Evolutionary conservation across 2,797 vertebrate species (phyloP).

Genomic region (Micrastur ruficollis): DNA sequence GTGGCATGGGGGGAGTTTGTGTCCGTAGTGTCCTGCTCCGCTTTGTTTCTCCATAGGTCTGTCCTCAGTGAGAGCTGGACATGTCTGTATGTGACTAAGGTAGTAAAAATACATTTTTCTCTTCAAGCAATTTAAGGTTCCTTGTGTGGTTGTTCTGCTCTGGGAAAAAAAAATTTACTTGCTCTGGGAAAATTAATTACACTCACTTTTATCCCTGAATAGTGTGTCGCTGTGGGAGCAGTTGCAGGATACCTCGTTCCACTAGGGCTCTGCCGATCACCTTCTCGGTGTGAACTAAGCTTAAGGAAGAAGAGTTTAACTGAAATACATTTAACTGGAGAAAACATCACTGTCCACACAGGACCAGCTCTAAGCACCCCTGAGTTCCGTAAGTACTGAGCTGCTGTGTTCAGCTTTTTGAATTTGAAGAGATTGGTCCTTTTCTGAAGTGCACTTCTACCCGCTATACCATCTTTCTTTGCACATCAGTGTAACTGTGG

Average conservation of each 20-base stretch:
- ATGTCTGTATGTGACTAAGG: background rate
- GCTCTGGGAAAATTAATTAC: background rate
- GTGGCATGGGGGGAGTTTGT: rapidly evolving
- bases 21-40: background rate
- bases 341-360: background rate
- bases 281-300: background rate
- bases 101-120: background rate
- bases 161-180: background rate
- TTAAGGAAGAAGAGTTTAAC: background rate
- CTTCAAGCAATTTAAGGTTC: background rate
- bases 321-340: background rate
- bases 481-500: background rate
- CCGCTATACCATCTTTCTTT: background rate
- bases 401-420: background rate
- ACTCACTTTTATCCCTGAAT: background rate
- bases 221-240: background rate
- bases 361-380: background rate
- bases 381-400: background rate
- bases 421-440: background rate
- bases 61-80: background rate
- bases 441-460: background rate
- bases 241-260: background rate
- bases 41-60: background rate
- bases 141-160: background rate
- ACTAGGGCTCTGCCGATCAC: background rate